phyloP scores from a whole-genome alignment of 1,140 invertebrate species.

The Nebria ingens region DNA sequence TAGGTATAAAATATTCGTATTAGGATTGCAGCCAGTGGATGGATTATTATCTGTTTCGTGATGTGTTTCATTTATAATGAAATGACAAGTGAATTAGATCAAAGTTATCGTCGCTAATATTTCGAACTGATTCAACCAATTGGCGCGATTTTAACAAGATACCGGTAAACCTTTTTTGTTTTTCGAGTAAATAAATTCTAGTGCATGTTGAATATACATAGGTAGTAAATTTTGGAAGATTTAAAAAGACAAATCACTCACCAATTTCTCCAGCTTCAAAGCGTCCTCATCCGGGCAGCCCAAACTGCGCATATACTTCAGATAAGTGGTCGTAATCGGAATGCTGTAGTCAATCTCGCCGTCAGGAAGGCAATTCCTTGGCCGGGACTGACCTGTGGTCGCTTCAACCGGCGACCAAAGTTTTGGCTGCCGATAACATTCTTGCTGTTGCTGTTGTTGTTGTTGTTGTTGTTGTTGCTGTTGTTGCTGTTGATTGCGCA shows the following conservation, averaged over 20 bases:
- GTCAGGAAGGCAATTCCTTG: conserved; percentile 27
- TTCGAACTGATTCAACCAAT: too few relatives aligned
- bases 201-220: too few relatives aligned
- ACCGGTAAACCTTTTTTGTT: too few relatives aligned
- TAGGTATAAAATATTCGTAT: too few relatives aligned
- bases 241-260: conserved; percentile 29
- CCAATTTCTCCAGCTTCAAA: conserved; percentile 41
- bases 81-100: too few relatives aligned
- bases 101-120: too few relatives aligned
- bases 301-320: conserved; percentile 66
- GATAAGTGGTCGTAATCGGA: conserved; percentile 75
- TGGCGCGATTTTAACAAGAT: too few relatives aligned
- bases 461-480: conserved; percentile 22
- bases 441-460: conserved; percentile 2
- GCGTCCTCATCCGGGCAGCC: conserved; percentile 48
- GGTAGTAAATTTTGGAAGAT: too few relatives aligned
- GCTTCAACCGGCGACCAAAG: conserved; percentile 40
- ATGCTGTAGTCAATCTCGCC: conserved; percentile 64
- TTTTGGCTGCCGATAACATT: conserved; percentile 24
- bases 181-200: too few relatives aligned
- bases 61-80: too few relatives aligned
- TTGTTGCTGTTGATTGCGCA: conserved; percentile 13
- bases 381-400: conserved; percentile 30
- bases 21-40: too few relatives aligned
- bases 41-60: too few relatives aligned